These are phyloP conservation scores for Coracias cyanogaster DNA, from an alignment of 2,797 vertebrate species.

Conservation along the genomic window DNA sequence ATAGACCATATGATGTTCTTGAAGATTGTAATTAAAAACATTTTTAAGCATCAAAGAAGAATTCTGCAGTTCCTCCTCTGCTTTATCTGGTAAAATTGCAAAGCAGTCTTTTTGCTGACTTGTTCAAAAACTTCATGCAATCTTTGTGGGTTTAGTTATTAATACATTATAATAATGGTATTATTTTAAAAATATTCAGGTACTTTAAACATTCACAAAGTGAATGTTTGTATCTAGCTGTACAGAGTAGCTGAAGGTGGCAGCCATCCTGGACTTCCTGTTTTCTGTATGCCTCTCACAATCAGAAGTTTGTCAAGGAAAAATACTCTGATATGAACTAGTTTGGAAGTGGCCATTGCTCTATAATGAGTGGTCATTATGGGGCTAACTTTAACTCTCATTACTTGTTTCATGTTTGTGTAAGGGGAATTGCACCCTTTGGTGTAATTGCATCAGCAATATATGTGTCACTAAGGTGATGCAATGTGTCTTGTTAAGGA, in stretches of 20 bases:
- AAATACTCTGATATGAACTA: background rate
- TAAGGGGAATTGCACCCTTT: background rate
- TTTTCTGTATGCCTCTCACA: background rate
- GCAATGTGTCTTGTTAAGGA: background rate
- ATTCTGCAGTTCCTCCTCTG: background rate
- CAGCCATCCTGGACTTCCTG: background rate
- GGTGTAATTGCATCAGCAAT: background rate
- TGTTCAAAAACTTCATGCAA: background rate
- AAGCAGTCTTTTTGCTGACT: background rate
- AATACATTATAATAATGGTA: background rate
- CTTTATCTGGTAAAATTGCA: background rate
- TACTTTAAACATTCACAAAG: background rate
- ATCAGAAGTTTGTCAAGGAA: background rate
- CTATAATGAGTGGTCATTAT: background rate
- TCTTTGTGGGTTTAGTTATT: background rate
- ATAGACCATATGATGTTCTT: accelerated
- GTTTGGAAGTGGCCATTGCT: background rate
- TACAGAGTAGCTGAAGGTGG: background rate
- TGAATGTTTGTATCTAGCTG: background rate
- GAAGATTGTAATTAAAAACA: background rate
- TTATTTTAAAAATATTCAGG: background rate
- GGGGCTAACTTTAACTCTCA: background rate
- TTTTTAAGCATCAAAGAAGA: background rate
- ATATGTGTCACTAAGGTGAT: background rate
- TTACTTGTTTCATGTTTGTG: background rate